These are phyloP conservation scores for Aspidiotus rigidus DNA, from an alignment of 2,888 invertebrate species.

Conservation along the genomic window DNA sequence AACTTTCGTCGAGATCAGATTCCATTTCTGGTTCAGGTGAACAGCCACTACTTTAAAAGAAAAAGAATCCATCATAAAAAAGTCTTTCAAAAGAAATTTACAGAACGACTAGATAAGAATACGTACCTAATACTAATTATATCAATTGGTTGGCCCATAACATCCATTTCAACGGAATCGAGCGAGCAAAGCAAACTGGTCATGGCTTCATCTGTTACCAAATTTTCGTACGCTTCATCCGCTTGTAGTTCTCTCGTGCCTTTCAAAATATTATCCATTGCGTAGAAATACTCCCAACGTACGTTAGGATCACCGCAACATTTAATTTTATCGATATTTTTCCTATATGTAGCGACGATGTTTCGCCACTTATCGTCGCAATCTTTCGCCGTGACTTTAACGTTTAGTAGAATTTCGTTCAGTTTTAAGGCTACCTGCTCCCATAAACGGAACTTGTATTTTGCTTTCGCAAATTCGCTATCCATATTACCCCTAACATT, in stretches of 20 bases:
- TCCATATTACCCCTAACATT: conserved; percentile 35
- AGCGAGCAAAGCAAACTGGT: background rate
- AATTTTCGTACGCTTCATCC: background rate
- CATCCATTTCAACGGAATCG: background rate
- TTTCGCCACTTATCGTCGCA: conserved; percentile 37
- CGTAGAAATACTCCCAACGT: conserved; percentile 36
- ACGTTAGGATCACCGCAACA: conserved; percentile 34
- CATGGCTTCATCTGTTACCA: background rate
- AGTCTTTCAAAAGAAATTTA: background rate
- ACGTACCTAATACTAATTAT: background rate
- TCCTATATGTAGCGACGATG: conserved; percentile 36
- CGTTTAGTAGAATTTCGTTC: conserved; percentile 12
- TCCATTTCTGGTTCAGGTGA: background rate
- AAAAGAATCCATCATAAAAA: background rate
- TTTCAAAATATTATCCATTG: conserved; percentile 35
- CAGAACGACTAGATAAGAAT: background rate
- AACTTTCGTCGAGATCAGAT: conserved; percentile 5
- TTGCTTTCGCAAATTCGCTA: conserved; percentile 33
- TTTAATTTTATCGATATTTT: conserved; percentile 35
- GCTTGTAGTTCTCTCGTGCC: conserved; percentile 31
- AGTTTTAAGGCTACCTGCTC: conserved; percentile 33
- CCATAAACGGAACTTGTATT: conserved; percentile 36
- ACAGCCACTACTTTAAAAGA: background rate
- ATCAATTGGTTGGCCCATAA: background rate
- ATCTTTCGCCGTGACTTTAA: conserved; percentile 35